Base-by-base conservation (phyloP, 53 echinoderm and acorn worm species). In the Holothuria leucospilota region DNA sequence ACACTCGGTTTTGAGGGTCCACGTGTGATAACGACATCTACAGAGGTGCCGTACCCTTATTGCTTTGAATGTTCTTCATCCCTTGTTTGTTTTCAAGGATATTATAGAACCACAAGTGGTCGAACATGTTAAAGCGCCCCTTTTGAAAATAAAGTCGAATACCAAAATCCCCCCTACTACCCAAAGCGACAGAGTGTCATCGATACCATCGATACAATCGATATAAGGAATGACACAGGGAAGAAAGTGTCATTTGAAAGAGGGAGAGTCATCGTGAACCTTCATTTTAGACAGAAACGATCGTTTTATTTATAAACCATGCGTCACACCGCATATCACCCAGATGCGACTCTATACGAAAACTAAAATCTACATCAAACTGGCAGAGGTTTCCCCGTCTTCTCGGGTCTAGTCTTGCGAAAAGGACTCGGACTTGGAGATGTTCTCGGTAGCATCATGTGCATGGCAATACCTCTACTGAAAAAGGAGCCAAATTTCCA, bases 201-300 rank as follows among this genome's bases (percentile, higher is more conserved):
- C 23, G 87, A 84, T 38, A 84, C 74, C 61, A 87, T 87, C 11
- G 90, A 87, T 49, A n/a, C n/a, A 46, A 71, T 87, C 13, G 59
- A 84, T 70, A 67, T 88, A 77, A 88, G 87, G n/a, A 75, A 71
- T 51, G 74, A 62, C n/a, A 89, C 89, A 13, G 93, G 90, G 5
- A 39, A 64, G n/a, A 72, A 41, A 38, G 85, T 93, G 25, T 87
- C 85, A 90, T 93, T 93, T 59, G 78, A 84, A 51, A 84, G 82
- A 21, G 93, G 91, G 21, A 62, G 71, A 71, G 87, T 89, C 26
- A 85, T 94, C 61, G 79, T 89, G 64, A 94, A 91, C 51, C 84
- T 91, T 79, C 92, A 92, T 30, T 89, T 92, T 59, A 79, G 82
- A 81, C 77, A 74, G 58, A 82, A 21, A 25, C 86, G 90, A 51